Evolutionary conservation across 2,113 vertebrate species (phyloP), one percentile per base, ranked within the genome.

Genomic region (Orthochromis malagaraziensis): DNA sequence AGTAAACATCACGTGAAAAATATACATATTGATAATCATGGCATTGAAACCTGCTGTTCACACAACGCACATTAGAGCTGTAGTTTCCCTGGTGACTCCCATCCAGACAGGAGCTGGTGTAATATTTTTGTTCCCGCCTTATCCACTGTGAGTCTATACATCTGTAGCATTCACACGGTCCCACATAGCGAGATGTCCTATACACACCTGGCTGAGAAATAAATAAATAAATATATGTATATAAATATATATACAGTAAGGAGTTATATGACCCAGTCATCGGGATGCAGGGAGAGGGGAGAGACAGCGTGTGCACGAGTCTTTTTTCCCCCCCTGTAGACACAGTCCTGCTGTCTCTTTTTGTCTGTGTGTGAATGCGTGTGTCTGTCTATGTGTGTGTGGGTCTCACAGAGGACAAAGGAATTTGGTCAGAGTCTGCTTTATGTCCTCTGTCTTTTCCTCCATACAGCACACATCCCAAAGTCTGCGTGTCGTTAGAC

Each of bases 221-320:
- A 94, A 94, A 95, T 96, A 95, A 95, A 95, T 95, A 95, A 95
- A 95, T 95, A 96, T 94, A 95, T 94, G 93, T 94, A 93, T 94
- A 96, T 93, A 94, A 94, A 95, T 94, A 93, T 94, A 94, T 95
- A 85, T 95, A 95, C 95, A 96, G 82, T 42, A 63, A 73, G 84
- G 84, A 88, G 80, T 83, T 63, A 86, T 87, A 84, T 87, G 63
- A 89, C 57, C 91, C 89, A 90, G 88, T 92, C 91, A 81, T 91
- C 86, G 87, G 84, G 93, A 82, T 85, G 79, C 84, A 75, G 57
- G 63, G 51, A 57, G 75, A 49, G 58, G 80, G 81, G 89, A 81
- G 83, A 90, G 86, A 84, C 86, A 54, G 90, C 57, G 60, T 77
- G 85, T 90, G 82, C 63, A n/a, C 45, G 49, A 83, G 85, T 88